These are phyloP conservation scores for Melanerpes aurifrons DNA, from an alignment of 2,113 vertebrate genomes.

Conservation along the genomic window DNA sequence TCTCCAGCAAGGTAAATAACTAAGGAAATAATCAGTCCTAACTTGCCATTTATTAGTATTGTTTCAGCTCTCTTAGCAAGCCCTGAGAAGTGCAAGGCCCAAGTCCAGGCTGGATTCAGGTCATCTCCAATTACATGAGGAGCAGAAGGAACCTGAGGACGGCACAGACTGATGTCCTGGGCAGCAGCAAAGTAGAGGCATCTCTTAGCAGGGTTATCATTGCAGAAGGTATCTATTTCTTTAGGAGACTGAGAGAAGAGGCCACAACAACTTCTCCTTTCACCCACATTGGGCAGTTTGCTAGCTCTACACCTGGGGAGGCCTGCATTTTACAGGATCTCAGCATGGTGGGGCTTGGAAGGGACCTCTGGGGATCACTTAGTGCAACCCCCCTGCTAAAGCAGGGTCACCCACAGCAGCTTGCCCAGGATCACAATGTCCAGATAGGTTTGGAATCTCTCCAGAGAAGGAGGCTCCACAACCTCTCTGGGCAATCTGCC, in stretches of 20 bases:
- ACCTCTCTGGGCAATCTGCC: too few species aligned
- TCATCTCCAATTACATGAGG: neutral
- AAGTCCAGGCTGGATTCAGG: neutral
- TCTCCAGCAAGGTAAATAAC: neutral
- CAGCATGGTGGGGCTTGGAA: too few species aligned
- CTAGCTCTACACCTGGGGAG: fast-evolving
- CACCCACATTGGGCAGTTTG: too few species aligned
- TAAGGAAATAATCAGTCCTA: neutral
- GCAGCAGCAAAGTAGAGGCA: neutral
- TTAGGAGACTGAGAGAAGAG: neutral
- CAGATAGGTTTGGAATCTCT: too few species aligned
- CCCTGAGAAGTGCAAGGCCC: neutral
- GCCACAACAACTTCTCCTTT: neutral
- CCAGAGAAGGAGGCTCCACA: too few species aligned
- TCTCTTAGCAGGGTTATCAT: neutral
- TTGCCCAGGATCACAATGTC: too few species aligned
- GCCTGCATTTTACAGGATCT: too few species aligned
- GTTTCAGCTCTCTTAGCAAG: neutral
- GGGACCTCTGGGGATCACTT: too few species aligned
- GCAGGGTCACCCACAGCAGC: too few species aligned
- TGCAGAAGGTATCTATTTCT: neutral
- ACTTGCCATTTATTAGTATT: neutral
- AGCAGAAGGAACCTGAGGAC: neutral
- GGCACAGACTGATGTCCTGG: fast-evolving
- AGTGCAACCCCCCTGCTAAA: too few species aligned